Percentiles rank a stretch among this genome's conserved stretches.
These are phyloP conservation scores for Dendrocopos noguchii DNA, from an alignment of 2,113 vertebrate species.

Conservation along the genomic window DNA sequence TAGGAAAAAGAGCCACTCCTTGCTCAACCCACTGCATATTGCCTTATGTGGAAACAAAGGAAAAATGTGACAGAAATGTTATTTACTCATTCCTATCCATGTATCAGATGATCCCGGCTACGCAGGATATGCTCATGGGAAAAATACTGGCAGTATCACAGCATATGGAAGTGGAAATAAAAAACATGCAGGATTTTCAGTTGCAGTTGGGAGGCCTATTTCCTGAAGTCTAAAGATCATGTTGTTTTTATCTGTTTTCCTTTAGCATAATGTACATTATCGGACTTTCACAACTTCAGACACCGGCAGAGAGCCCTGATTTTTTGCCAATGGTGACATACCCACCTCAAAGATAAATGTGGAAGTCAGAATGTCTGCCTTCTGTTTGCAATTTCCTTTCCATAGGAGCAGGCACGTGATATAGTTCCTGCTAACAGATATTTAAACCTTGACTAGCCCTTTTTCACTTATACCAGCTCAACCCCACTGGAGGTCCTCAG, in stretches of 20 bases:
- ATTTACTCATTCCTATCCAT: constrained; percentile 39
- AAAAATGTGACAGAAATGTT: constrained; percentile 44
- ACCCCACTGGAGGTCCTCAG: constrained; percentile 34
- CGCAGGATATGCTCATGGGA: constrained; percentile 33
- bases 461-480: neutral
- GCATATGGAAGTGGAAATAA: constrained; percentile 50
- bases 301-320: constrained; percentile 52
- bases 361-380: constrained; percentile 33
- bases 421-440: constrained; percentile 39
- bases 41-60: constrained; percentile 51
- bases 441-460: constrained; percentile 28
- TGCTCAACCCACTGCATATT: constrained; percentile 12
- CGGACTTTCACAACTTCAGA: constrained; percentile 58
- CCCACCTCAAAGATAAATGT: constrained; percentile 51
- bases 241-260: constrained; percentile 69
- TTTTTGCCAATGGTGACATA: constrained; percentile 51
- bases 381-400: constrained; percentile 45
- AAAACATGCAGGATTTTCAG: constrained; percentile 65
- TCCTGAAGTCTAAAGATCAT: constrained; percentile 60
- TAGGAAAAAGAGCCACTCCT: constrained; percentile 46
- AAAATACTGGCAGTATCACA: constrained; percentile 31
- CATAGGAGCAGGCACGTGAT: constrained; percentile 24
- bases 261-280: constrained; percentile 66
- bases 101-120: constrained; percentile 11
- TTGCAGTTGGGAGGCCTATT: constrained; percentile 49